These are phyloP conservation scores for Vidua chalybeata DNA, from an alignment of 2,113 vertebrate species.

Conservation along the genomic window DNA sequence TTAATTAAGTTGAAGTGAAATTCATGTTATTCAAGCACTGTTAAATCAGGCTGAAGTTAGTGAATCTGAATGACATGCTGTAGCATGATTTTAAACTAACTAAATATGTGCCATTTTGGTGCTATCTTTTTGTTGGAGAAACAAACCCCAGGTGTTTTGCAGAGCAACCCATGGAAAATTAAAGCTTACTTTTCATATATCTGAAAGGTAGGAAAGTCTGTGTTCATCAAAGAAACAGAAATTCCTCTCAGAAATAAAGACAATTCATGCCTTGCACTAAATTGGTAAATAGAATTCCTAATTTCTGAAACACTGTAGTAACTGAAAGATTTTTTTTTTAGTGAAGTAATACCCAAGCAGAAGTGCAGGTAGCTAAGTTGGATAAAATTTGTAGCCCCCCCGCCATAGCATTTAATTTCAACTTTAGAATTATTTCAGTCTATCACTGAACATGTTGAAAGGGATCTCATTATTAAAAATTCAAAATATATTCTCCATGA, in stretches of 20 bases:
- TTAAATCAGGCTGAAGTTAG: slow-evolving; percentile 52
- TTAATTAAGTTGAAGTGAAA: slow-evolving; percentile 68
- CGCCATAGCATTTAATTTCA: slow-evolving; percentile 31
- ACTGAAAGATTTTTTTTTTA: not conserved
- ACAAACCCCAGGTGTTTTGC: not conserved
- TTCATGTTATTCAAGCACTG: slow-evolving; percentile 48
- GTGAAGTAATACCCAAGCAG: not conserved
- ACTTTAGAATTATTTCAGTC: slow-evolving; percentile 30
- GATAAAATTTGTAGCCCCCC: not conserved
- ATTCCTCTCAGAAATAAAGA: not conserved
- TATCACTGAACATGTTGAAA: slow-evolving; percentile 44
- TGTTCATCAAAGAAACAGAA: not conserved
- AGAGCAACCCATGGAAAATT: not conserved
- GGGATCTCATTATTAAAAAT: slow-evolving; percentile 58
- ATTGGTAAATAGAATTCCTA: not conserved
- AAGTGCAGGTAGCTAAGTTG: not conserved
- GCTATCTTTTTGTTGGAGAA: not conserved
- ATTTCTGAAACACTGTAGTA: not conserved
- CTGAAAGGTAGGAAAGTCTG: not conserved
- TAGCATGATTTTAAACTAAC: slow-evolving; percentile 22
- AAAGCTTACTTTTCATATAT: not conserved
- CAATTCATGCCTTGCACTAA: not conserved
- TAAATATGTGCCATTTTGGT: not conserved
- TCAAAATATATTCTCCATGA: slow-evolving; percentile 54
- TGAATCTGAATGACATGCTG: slow-evolving; percentile 28